Percentiles rank a stretch among this genome's conserved stretches.
These are phyloP conservation scores for Ypsolopha sequella DNA, from an alignment of 2,888 invertebrate genomes.

Conservation along the genomic window DNA sequence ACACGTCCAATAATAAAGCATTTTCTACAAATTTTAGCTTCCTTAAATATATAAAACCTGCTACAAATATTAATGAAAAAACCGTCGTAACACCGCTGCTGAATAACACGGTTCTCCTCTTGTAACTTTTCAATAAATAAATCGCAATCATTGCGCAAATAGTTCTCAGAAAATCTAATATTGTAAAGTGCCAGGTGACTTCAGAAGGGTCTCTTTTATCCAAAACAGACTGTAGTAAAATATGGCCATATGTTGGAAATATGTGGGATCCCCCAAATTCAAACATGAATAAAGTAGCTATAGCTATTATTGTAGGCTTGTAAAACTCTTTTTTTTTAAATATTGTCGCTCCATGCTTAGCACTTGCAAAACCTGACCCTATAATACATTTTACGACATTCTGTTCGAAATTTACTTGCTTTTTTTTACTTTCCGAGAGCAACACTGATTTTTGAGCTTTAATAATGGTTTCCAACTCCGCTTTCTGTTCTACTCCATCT, in stretches of 20 bases:
- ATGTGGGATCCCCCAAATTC: conserved; percentile 23
- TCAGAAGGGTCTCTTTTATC: background rate
- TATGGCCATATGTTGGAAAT: conserved; percentile 15
- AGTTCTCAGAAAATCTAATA: background rate
- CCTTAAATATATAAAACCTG: background rate
- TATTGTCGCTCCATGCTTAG: conserved; percentile 3
- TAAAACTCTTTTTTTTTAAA: conserved; percentile 21
- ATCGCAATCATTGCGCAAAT: background rate
- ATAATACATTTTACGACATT: background rate
- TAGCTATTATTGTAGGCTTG: conserved; percentile 22
- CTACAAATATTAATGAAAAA: background rate
- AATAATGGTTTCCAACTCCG: conserved; percentile 22
- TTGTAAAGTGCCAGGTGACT: background rate
- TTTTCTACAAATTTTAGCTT: background rate
- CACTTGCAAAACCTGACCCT: background rate
- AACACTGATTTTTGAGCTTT: conserved; percentile 9
- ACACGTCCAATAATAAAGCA: background rate
- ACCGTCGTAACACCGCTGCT: background rate
- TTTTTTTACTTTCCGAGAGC: conserved; percentile 7
- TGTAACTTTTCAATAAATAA: background rate
- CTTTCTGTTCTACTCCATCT: conserved; percentile 22
- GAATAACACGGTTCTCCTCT: background rate
- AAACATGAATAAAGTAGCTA: conserved; percentile 19
- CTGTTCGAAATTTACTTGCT: conserved; percentile 1
- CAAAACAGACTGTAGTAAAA: background rate